Percentiles rank a stretch among this genome's conserved stretches.
These are phyloP conservation scores for Cettia cetti DNA, from an alignment of 2,113 vertebrate genomes.

Conservation along the genomic window DNA sequence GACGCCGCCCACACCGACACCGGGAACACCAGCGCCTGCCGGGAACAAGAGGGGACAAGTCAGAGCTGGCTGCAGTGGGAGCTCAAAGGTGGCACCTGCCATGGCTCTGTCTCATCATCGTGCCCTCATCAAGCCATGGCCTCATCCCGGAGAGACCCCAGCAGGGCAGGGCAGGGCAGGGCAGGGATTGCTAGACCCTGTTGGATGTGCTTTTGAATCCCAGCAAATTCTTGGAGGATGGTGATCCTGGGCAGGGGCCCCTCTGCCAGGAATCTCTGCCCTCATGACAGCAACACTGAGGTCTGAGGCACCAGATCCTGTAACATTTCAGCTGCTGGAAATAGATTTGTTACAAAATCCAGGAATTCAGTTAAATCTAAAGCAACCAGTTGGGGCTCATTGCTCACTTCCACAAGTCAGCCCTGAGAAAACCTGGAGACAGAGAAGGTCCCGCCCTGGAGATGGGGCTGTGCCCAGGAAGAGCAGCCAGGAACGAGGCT, in stretches of 20 bases:
- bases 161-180: no score
- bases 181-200: no score
- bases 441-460: not conserved
- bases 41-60: no score
- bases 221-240: not conserved
- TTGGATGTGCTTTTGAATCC: no score
- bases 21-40: no score
- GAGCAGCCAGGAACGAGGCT: not conserved
- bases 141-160: no score
- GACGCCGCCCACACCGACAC: not conserved
- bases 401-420: fast-evolving
- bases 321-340: fast-evolving
- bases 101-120: no score
- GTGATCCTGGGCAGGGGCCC: not conserved
- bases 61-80: no score
- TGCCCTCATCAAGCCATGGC: no score
- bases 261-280: not conserved
- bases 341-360: not conserved
- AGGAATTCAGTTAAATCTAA: not conserved
- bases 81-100: no score
- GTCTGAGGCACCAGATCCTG: no score
- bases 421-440: not conserved
- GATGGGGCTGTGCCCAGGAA: not conserved
- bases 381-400: not conserved
- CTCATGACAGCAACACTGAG: no score